phyloP scores from a whole-genome alignment of 2,797 vertebrate genomes.

The Catostomus latipinnis region DNA sequence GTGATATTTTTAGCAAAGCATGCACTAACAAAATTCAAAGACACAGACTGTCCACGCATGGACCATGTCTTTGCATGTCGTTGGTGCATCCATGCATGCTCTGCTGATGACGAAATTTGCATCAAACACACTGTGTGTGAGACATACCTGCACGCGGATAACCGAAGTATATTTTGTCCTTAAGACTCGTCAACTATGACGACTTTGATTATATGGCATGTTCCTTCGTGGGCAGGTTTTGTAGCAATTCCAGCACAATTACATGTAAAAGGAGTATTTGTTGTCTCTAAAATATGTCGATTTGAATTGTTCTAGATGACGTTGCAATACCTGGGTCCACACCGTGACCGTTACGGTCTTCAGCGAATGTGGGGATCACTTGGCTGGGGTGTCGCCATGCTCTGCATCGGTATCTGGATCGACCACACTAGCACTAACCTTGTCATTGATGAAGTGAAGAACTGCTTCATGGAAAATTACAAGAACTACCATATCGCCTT shows the following conservation, averaged over 20 bases:
- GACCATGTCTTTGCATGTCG: background rate
- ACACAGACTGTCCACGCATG: no score
- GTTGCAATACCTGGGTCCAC: slow-evolving; percentile 90
- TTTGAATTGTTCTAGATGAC: slow-evolving; percentile 67
- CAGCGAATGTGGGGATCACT: slow-evolving; percentile 99
- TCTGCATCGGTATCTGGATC: slow-evolving; percentile 93
- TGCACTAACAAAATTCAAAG: no score
- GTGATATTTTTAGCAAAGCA: no score
- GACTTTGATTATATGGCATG: background rate
- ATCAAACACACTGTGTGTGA: no score
- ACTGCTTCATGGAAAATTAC: slow-evolving; percentile 83
- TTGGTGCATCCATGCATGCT: no score
- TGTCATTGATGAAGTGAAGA: slow-evolving; percentile 73
- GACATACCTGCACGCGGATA: no score
- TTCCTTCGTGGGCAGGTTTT: background rate
- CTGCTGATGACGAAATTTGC: no score
- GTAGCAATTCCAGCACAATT: no score
- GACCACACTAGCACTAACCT: slow-evolving; percentile 85
- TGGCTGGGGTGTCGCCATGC: slow-evolving; percentile 96
- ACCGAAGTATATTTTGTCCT: no score
- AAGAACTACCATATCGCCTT: slow-evolving; percentile 93
- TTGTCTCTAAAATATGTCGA: background rate
- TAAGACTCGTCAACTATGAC: no score
- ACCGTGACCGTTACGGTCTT: slow-evolving; percentile 92
- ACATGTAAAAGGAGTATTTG: background rate